phyloP scores from a whole-genome alignment of 2,797 vertebrate species.

The Pseudochirops cupreus region DNA sequence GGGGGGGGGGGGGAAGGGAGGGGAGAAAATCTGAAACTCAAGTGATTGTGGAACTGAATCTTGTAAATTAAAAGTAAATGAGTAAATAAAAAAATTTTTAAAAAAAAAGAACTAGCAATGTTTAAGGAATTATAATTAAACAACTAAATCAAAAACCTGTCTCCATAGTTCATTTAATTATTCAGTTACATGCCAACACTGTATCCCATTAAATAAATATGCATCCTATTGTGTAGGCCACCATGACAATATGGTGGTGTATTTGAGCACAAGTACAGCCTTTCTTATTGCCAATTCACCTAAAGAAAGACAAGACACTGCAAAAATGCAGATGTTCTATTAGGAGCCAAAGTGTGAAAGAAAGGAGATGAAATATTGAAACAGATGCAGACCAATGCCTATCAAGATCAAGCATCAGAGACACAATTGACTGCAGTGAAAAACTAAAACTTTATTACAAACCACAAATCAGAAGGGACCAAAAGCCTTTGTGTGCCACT shows the following conservation, averaged over 20 bases:
- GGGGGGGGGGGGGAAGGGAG: too few relatives aligned
- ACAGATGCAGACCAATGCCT: conserved; percentile 28
- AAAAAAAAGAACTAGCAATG: conserved; percentile 60
- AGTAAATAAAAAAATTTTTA: too few relatives aligned
- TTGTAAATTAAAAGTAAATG: too few relatives aligned
- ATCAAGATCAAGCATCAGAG: conserved; percentile 32
- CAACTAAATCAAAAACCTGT: background rate
- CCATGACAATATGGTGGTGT: background rate
- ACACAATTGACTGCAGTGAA: conserved; percentile 1
- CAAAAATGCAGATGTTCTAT: background rate
- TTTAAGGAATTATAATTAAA: conserved; percentile 60
- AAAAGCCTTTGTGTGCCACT: background rate
- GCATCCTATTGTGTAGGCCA: background rate
- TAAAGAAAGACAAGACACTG: background rate
- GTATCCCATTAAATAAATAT: background rate
- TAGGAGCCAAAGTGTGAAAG: background rate
- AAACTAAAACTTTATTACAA: conserved; percentile 39
- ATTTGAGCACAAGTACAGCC: background rate
- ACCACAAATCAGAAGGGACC: background rate
- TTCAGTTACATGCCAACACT: background rate
- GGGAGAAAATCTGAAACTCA: too few relatives aligned
- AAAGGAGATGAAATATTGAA: background rate
- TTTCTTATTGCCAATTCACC: background rate
- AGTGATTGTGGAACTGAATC: too few relatives aligned
- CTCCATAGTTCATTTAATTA: conserved; percentile 5